phyloP scores from a whole-genome alignment of 1,140 invertebrate species.

The Drosophila rhopaloa region DNA sequence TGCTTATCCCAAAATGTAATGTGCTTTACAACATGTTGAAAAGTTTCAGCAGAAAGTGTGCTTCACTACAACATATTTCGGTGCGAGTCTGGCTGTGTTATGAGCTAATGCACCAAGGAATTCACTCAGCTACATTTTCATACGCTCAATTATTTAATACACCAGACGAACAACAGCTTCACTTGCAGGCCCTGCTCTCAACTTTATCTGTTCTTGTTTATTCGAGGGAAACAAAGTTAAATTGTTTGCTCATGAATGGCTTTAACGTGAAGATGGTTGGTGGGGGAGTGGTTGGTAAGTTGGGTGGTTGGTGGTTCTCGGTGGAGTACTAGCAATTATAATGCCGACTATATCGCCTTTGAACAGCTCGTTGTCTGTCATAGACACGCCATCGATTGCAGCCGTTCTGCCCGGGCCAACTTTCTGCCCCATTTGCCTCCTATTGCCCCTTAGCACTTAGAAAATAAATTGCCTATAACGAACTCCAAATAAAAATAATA shows the following conservation, averaged over 20 bases:
- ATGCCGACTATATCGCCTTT: slow-evolving; percentile 65
- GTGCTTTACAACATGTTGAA: slow-evolving; percentile 72
- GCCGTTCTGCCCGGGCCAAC: slow-evolving; percentile 43
- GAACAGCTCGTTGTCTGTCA: slow-evolving; percentile 69
- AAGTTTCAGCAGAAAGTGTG: slow-evolving; percentile 64
- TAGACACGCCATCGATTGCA: slow-evolving; percentile 73
- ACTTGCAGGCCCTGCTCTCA: slow-evolving; percentile 17
- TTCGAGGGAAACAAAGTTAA: slow-evolving; percentile 21
- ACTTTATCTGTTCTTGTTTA: slow-evolving; percentile 26
- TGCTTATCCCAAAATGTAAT: slow-evolving; percentile 75
- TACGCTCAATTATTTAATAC: slow-evolving; percentile 77
- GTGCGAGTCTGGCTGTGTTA: slow-evolving; percentile 15
- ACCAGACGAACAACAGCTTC: slow-evolving; percentile 43
- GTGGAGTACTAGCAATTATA: slow-evolving; percentile 60
- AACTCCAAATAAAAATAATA: too few species aligned
- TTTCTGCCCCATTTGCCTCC: slow-evolving; percentile 64
- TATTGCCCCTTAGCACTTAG: slow-evolving; percentile 3
- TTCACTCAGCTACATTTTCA: slow-evolving; percentile 70
- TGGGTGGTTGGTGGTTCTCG: neutral
- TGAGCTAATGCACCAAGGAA: slow-evolving; percentile 61
- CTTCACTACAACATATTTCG: slow-evolving; percentile 2
- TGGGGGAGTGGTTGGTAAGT: neutral
- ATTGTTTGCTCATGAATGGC: slow-evolving; percentile 41
- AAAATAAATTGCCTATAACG: neutral
- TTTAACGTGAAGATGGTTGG: slow-evolving; percentile 47